A percentile compares a stretch with the other conserved stretches of the same genome.
These are phyloP conservation scores for Pipistrellus kuhlii DNA, from an alignment of 2,797 vertebrate species.

Conservation along the genomic window DNA sequence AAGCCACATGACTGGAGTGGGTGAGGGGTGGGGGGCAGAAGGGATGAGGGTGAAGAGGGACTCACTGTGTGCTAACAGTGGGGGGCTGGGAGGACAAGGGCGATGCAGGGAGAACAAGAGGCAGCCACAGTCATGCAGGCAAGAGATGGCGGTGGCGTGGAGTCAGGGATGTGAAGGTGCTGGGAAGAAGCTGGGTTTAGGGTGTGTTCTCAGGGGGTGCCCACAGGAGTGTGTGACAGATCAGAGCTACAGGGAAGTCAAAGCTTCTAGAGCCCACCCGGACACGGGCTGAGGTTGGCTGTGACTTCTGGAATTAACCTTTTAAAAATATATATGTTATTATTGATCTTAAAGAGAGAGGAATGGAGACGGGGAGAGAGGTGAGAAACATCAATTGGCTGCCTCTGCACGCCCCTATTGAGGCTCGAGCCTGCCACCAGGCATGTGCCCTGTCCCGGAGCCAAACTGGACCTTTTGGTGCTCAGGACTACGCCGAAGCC, in stretches of 20 bases:
- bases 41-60: neutral
- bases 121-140: neutral
- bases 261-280: neutral
- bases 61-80: neutral
- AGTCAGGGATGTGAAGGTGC: neutral
- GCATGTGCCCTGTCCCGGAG: neutral
- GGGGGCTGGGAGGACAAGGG: too few species aligned
- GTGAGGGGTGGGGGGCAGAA: neutral
- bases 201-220: neutral
- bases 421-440: neutral
- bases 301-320: neutral
- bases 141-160: neutral
- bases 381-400: neutral
- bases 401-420: neutral
- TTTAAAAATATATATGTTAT: neutral
- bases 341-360: neutral
- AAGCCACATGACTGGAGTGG: accelerated
- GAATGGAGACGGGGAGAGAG: neutral
- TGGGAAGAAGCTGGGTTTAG: neutral
- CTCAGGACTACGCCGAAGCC: neutral
- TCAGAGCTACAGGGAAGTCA: neutral
- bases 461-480: neutral
- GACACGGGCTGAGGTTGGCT: neutral
- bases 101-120: neutral
- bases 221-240: too few species aligned